Base-by-base conservation (phyloP, 2,113 vertebrate species). In the Pelecanus crispus region DNA sequence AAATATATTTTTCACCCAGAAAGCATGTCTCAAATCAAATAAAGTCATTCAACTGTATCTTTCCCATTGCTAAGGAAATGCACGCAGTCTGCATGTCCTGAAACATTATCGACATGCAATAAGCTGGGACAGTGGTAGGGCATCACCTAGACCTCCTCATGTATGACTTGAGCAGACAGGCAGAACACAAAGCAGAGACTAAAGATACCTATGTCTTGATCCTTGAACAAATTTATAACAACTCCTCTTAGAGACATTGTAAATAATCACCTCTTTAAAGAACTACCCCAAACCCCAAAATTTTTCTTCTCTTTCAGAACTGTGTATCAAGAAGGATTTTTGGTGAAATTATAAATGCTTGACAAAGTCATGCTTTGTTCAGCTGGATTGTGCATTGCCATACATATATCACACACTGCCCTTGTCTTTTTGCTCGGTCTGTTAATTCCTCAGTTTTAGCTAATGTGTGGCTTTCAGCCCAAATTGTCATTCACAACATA, bases 41-140 rank as follows among this genome's bases (percentile, higher is more conserved):
- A 25, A 79, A 87, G 32, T 50, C 3, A 66, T 71, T 78, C 45
- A 50, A 1, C 13, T 40, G 1, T 29, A n/a, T 58, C 17, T 86
- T 82, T 63, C 34, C 13, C 49, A 72, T 32, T 45, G 12, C 34
- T 55, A 66, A 72, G 9, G 24, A 77, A 80, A 86, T 1, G 3
- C 25, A 26, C 16, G 34, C 2, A 0, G 0, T 25, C n/a, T 45
- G 6, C 18, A 45, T 31, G 13, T 52, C 5, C 11, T 83, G 28
- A n/a, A 91, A 68, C 4, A 4, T 70, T 22, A 56, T 73, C 21
- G 7, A 31, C 11, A 18, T 26, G 42, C 17, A 66, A 50, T 6
- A 58, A 56, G 7, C 7, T 65, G 34, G 11, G 22, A 45, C n/a
- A 26, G 9, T 40, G 9, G 2, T 29, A 40, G 7, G 21, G 12